phyloP scores from a whole-genome alignment of 2,888 invertebrate species.

The Sussaba pulchella region DNA sequence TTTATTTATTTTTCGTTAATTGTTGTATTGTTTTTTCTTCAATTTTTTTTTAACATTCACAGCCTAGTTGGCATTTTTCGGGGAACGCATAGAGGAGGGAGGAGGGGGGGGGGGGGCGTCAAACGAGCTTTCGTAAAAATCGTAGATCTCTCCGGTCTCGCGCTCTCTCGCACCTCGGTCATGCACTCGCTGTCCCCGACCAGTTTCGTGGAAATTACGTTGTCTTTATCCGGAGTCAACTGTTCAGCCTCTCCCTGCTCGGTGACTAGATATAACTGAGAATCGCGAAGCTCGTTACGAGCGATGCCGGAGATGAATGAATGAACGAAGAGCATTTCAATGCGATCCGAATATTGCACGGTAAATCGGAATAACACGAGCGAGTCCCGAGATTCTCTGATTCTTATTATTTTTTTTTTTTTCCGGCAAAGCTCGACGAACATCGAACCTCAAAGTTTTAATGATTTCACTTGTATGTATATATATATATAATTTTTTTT shows the following conservation, averaged over 20 bases:
- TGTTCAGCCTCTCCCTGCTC: slow-evolving; percentile 11
- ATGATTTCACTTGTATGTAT: slow-evolving; percentile 8
- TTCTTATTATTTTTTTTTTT: slow-evolving; percentile 5
- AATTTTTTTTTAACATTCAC: slow-evolving; percentile 90
- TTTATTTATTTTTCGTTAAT: slow-evolving; percentile 65
- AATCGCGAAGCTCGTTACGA: slow-evolving; percentile 52
- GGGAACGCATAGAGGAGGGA: slow-evolving; percentile 75
- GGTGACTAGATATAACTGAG: slow-evolving; percentile 59
- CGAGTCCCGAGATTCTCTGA: slow-evolving; percentile 45
- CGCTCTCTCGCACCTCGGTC: slow-evolving; percentile 17
- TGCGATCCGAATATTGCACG: not conserved
- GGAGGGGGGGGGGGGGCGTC: slow-evolving; percentile 22
- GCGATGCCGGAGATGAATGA: slow-evolving; percentile 33
- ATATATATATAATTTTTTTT: slow-evolving; percentile 9
- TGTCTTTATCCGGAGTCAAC: slow-evolving; percentile 32
- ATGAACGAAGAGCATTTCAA: slow-evolving; percentile 20
- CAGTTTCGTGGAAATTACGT: slow-evolving; percentile 51
- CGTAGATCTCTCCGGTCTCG: not conserved
- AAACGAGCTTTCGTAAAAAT: not conserved
- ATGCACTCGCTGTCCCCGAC: slow-evolving; percentile 32
- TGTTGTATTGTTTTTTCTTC: slow-evolving; percentile 70
- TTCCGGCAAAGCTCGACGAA: slow-evolving; percentile 51
- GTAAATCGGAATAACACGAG: slow-evolving; percentile 28
- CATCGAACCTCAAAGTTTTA: slow-evolving; percentile 35
- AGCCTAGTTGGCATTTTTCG: slow-evolving; percentile 92